Evolutionary conservation across 1,140 invertebrate genomes (phyloP), one percentile per base, ranked within the genome.

Genomic region (Cyphomyrmex costatus): DNA sequence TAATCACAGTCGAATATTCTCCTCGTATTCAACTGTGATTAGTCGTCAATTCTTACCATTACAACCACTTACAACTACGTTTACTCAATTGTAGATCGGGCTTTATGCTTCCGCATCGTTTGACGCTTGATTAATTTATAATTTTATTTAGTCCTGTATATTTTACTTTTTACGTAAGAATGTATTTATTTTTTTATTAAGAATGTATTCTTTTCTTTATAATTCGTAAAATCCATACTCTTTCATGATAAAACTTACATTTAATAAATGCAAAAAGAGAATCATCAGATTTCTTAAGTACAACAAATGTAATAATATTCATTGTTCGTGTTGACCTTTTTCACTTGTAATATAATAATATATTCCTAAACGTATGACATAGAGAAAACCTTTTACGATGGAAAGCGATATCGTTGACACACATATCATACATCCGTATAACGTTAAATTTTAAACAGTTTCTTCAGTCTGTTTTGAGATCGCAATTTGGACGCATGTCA

Each of bases 391-490:
- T 27, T 21, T 4, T 68, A 66, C 2, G 27, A 80, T 58, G 33
- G n/a, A 10, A 70, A 53, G 61, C 21, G 16, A 10, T 58, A 70
- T 27, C 78, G 49, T 70, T 80, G 78, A 80, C 49, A 56, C 49
- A 56, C 21, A 51, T 30, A 70, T 56, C 49, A 51, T 46, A 58
- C 70, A 79, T 66, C 61, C 61, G 77, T 79, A 70, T 70, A 30
- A 70, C 6, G 49, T 80, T 70, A 80, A 80, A 80, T 12, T 80
- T 80, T 80, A 68, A 80, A 56, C 49, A 70, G 78, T 80, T 70
- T 80, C 21, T 80, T 42, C 49, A 53, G 61, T 80, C 51, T 80
- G 70, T 33, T 56, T 33, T 42, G 49, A 14, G 78, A 70, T 42
- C 78, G 49, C 24, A 70, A 58, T 70, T 70, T 70, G n/a, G 30